phyloP scores from a whole-genome alignment of 2,888 invertebrate species.

The Ectemnius cavifrons region DNA sequence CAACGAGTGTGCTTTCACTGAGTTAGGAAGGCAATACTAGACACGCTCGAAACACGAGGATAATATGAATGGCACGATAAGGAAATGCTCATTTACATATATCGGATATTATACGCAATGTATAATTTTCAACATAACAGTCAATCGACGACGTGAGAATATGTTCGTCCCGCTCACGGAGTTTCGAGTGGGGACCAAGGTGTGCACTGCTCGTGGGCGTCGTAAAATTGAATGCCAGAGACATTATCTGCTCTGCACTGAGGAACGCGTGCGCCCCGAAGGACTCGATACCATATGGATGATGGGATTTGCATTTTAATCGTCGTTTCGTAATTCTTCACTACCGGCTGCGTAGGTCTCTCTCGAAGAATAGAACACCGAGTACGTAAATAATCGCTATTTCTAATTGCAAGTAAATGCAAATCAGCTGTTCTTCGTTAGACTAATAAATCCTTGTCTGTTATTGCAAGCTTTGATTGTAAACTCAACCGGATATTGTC shows the following conservation, averaged over 20 bases:
- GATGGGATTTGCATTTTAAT: conserved; percentile 7
- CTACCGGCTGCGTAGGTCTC: not conserved
- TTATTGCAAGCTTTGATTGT: no score
- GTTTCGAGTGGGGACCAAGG: not conserved
- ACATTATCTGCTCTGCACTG: not conserved
- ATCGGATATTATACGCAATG: not conserved
- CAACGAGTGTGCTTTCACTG: no score
- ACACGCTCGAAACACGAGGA: no score
- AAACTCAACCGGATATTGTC: no score
- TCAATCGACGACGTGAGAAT: not conserved
- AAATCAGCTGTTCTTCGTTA: not conserved
- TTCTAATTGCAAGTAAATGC: no score
- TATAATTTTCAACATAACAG: not conserved
- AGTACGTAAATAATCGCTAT: no score
- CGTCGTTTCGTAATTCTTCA: not conserved
- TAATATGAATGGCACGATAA: no score
- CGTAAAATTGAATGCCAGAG: conserved; percentile 4
- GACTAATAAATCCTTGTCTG: not conserved
- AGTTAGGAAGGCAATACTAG: no score
- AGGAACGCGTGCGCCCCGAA: not conserved
- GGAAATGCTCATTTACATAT: not conserved
- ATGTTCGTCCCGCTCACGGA: not conserved
- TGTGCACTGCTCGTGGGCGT: not conserved
- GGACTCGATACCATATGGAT: not conserved
- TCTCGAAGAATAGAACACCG: no score